phyloP scores from a whole-genome alignment of 2,797 vertebrate species.

The Phalloptychus januarius region DNA sequence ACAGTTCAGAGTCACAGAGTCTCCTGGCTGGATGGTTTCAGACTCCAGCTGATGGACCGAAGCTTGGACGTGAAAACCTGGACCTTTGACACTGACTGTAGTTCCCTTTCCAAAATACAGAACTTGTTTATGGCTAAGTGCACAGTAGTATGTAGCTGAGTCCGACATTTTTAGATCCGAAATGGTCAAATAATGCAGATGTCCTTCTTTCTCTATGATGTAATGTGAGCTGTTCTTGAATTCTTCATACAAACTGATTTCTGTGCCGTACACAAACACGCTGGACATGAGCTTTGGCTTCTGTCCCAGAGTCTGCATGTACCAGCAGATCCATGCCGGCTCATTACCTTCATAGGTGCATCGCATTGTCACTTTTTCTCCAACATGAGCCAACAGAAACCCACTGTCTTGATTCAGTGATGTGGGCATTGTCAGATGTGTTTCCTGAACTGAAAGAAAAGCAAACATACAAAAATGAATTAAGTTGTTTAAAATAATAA shows the following conservation, averaged over 20 bases:
- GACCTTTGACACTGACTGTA: slow-evolving; percentile 6
- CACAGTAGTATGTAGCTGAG: slow-evolving; percentile 49
- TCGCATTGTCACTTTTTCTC: slow-evolving; percentile 23
- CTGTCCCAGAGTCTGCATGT: slow-evolving; percentile 42
- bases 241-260: slow-evolving; percentile 6
- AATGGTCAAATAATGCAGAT: slow-evolving; percentile 12
- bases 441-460: not conserved
- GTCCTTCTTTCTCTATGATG: not conserved
- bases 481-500: not conserved
- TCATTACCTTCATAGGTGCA: slow-evolving; percentile 19
- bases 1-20: slow-evolving; percentile 46
- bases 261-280: slow-evolving; percentile 6
- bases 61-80: slow-evolving; percentile 7
- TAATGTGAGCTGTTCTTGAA: slow-evolving; percentile 18
- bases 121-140: slow-evolving; percentile 6
- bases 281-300: slow-evolving; percentile 31
- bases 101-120: slow-evolving; percentile 12
- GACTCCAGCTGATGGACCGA: slow-evolving; percentile 24
- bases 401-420: not conserved
- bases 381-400: slow-evolving; percentile 13
- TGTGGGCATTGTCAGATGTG: not conserved
- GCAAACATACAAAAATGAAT: not conserved
- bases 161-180: slow-evolving; percentile 31
- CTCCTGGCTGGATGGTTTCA: slow-evolving; percentile 21
- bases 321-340: slow-evolving; percentile 40